Evolutionary conservation across 2,797 vertebrate genomes (phyloP).

Genomic region (Poliocrania exsul): DNA sequence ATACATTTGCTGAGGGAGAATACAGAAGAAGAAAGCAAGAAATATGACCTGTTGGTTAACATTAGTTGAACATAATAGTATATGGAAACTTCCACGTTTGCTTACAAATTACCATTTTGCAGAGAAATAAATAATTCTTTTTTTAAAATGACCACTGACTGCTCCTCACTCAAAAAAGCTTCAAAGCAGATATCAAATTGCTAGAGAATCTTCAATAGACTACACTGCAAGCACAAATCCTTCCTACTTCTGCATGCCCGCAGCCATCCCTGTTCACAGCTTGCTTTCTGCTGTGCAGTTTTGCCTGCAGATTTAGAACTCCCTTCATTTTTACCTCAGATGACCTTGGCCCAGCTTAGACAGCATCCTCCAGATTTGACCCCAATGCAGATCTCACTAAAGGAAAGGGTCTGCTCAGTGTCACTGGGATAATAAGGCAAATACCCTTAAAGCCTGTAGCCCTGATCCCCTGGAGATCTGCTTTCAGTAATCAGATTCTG

Average conservation of each 20-base stretch:
- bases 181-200: background rate
- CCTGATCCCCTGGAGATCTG: slow-evolving; percentile 58
- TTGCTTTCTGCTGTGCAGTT: background rate
- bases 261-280: background rate
- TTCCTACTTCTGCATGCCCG: background rate
- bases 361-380: slow-evolving; percentile 29
- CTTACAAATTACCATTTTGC: background rate
- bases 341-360: slow-evolving; percentile 26
- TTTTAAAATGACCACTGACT: background rate
- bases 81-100: background rate
- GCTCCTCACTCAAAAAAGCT: background rate
- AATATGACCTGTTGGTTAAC: background rate
- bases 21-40: background rate
- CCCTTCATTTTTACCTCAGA: slow-evolving; percentile 11
- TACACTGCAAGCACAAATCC: background rate
- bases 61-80: background rate
- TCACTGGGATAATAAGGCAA: slow-evolving; percentile 68
- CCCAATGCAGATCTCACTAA: slow-evolving; percentile 20
- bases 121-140: background rate
- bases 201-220: background rate
- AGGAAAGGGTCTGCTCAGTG: slow-evolving; percentile 66
- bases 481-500: slow-evolving; percentile 70
- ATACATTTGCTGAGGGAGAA: background rate
- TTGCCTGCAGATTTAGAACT: slow-evolving; percentile 39
- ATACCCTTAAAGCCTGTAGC: slow-evolving; percentile 62